Conservation (phyloP, 1,140 invertebrate genomes). For the Lamellibrachia luymesi region DNA sequence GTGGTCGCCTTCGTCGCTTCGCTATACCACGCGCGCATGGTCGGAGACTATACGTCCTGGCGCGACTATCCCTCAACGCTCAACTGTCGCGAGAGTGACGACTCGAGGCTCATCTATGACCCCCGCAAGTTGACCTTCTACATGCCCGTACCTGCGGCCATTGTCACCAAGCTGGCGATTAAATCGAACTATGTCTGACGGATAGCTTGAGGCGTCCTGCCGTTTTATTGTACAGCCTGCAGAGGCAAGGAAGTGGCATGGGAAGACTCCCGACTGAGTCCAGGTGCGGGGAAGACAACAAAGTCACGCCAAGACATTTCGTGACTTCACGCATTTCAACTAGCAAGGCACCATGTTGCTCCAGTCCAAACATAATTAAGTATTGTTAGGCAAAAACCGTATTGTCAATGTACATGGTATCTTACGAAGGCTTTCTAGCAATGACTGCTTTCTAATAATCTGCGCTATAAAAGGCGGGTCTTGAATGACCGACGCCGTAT, state of each 20-base stretch:
- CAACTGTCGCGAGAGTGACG: neutral
- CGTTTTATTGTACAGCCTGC: no score
- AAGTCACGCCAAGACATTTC: neutral
- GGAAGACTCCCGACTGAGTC: neutral
- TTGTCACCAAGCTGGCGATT: neutral
- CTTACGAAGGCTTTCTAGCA: neutral
- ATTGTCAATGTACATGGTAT: neutral
- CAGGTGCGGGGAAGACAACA: neutral
- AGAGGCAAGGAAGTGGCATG: neutral
- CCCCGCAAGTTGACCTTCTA: neutral
- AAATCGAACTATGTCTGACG: neutral
- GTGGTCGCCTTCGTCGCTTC: neutral
- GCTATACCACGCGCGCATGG: neutral
- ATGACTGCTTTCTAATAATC: neutral
- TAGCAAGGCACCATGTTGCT: neutral
- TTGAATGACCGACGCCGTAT: neutral
- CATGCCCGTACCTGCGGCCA: neutral
- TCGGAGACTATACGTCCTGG: neutral
- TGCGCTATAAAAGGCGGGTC: neutral
- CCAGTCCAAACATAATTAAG: neutral
- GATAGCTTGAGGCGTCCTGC: neutral
- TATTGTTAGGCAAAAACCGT: neutral
- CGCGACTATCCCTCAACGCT: neutral
- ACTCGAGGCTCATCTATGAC: neutral
- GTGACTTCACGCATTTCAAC: neutral